These are phyloP conservation scores for Unio delphinus DNA, from an alignment of 2,888 invertebrate species.

Conservation along the genomic window DNA sequence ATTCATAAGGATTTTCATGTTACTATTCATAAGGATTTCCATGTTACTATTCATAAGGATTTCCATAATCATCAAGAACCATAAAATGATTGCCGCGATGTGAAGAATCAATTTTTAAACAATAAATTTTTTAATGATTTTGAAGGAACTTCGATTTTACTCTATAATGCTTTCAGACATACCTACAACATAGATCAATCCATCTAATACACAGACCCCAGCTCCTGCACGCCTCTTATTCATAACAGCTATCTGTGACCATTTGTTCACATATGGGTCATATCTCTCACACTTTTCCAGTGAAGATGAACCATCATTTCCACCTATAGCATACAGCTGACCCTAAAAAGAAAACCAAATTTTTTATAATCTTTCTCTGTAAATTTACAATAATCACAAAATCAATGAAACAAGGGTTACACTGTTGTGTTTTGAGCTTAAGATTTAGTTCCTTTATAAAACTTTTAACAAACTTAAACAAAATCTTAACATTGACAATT, in stretches of 20 bases:
- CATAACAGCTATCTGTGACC: constrained; percentile 72
- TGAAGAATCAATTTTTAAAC: neutral
- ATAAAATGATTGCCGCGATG: neutral
- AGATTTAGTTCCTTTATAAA: no score
- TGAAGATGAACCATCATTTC: constrained; percentile 72
- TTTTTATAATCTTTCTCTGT: neutral
- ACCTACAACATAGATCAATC: constrained; percentile 71
- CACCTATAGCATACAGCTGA: constrained; percentile 67
- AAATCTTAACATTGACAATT: no score
- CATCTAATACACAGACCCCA: constrained; percentile 73
- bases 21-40: no score
- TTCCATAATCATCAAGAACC: no score
- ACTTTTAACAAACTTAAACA: no score
- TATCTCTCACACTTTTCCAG: constrained; percentile 73
- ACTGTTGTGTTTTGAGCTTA: no score
- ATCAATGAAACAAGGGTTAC: no score
- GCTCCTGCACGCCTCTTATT: constrained; percentile 73
- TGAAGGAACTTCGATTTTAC: neutral
- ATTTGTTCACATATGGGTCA: constrained; percentile 72
- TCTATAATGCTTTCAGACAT: constrained; percentile 10
- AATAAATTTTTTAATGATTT: neutral
- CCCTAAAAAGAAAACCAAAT: constrained; percentile 44
- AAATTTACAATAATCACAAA: no score
- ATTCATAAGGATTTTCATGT: no score
- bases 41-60: no score